Evolutionary conservation across 1,140 invertebrate species (phyloP), one percentile per base, ranked within the genome.

Genomic region (Eriosoma lanigerum): DNA sequence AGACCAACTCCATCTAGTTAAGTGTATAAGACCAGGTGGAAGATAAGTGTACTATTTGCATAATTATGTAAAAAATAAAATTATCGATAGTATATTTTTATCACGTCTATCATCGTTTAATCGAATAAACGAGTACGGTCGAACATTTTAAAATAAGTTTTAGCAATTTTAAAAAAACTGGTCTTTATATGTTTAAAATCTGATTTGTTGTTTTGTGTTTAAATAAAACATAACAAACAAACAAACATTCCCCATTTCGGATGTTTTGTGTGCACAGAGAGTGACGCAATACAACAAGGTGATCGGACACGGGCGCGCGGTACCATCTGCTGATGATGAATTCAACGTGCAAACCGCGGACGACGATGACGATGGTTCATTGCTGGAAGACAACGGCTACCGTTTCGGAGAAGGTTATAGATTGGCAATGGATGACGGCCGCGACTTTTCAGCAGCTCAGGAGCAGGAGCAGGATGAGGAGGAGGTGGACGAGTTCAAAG

Each of bases 351-450:
- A 78, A 3, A 21, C 54, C 12, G 54, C 44, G 1, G 75, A 78
- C 56, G 54, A 58, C 4, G 56, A 78, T 21, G 21, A 29, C 10
- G 56, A 32, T 2, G 66, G n/a, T 9, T 10, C 46, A 21, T 78
- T 21, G 38, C n/a, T 78, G 38, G 75, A 78, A 26, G 56, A 78
- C n/a, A 29, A 24, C 12, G 73, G 73, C 29, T 78, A 78, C 38
- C 75, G 75, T 24, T 78, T 78, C 38, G 75, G 75, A 56, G 75
- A 78, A 21, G 75, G 75, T 15, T 78, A 78, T 38, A 62, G 21
- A 17, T 21, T 78, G n/a, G 75, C 75, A 0, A 19, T 78, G 38
- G 38, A 48, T 12, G 32, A 5, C 44, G 21, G 29, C 21, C 21
- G 21, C 6, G 73, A 76, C 15, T 58, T 44, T 46, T 46, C 54